Percentiles rank a stretch among this genome's conserved stretches.
Conservation (phyloP, 2,888 invertebrate species). For the Diplazon laetatorius region DNA sequence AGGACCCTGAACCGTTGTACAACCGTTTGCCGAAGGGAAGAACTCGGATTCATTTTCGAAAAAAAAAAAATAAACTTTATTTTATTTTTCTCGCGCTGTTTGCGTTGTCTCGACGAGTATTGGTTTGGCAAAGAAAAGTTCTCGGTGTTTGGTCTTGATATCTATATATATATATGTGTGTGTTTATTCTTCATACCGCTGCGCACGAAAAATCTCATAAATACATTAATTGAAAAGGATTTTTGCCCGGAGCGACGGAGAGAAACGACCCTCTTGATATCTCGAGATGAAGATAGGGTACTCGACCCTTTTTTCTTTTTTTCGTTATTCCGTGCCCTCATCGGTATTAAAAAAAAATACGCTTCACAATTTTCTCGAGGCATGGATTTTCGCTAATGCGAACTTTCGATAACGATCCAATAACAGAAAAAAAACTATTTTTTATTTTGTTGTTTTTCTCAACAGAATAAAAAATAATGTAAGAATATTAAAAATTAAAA, state of each 20-base stretch:
- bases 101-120: slow-evolving; percentile 28
- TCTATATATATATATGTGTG: slow-evolving; percentile 54
- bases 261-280: slow-evolving; percentile 46
- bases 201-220: slow-evolving; percentile 78
- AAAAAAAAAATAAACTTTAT: too few relatives aligned
- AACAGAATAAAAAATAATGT: too few relatives aligned
- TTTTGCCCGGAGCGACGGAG: slow-evolving; percentile 64
- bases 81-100: slow-evolving; percentile 17
- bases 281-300: slow-evolving; percentile 17
- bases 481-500: too few relatives aligned
- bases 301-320: slow-evolving; percentile 46
- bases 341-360: background rate
- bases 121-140: slow-evolving; percentile 30
- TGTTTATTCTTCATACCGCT: slow-evolving; percentile 70
- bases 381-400: background rate
- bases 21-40: background rate
- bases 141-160: slow-evolving; percentile 79
- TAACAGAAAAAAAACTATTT: too few relatives aligned
- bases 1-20: background rate
- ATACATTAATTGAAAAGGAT: slow-evolving; percentile 79
- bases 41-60: background rate
- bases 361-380: background rate
- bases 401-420: background rate
- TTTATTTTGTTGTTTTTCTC: too few relatives aligned
- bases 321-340: background rate